These are phyloP conservation scores for Carcharodon carcharias DNA, from an alignment of 2,797 vertebrate genomes.

Conservation along the genomic window DNA sequence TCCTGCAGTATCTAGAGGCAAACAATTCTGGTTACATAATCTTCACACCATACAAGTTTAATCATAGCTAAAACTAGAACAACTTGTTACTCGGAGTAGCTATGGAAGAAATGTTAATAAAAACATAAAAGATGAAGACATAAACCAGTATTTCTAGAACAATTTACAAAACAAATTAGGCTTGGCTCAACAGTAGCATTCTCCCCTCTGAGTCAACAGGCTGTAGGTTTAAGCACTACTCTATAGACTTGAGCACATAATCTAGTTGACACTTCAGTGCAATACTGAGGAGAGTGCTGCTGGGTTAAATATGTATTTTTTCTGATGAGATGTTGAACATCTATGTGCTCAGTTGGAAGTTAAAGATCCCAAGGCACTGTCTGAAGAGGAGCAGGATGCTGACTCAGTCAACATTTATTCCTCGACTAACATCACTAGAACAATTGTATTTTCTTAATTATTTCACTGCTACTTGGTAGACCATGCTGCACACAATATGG, in stretches of 20 bases:
- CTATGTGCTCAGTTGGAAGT: neutral
- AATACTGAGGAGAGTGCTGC: neutral
- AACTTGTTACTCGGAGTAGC: neutral
- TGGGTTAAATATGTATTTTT: neutral
- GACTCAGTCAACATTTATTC: neutral
- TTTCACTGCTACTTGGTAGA: neutral
- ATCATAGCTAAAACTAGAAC: neutral
- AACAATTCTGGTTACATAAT: neutral
- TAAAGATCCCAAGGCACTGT: neutral
- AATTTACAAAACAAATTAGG: neutral
- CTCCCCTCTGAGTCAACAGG: neutral
- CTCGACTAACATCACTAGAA: neutral
- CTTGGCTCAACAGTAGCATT: neutral
- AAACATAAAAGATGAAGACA: neutral
- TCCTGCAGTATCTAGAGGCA: slow-evolving; percentile 43
- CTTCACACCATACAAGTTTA: neutral
- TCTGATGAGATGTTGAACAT: neutral
- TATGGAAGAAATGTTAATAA: neutral
- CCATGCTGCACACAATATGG: neutral
- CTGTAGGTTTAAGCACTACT: neutral
- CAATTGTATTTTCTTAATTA: neutral
- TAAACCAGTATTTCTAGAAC: neutral
- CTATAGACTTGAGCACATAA: neutral
- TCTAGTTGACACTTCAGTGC: neutral
- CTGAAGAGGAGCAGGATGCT: neutral